These are phyloP conservation scores for Conopomorpha cramerella DNA, from an alignment of 1,140 invertebrate genomes.

Conservation along the genomic window DNA sequence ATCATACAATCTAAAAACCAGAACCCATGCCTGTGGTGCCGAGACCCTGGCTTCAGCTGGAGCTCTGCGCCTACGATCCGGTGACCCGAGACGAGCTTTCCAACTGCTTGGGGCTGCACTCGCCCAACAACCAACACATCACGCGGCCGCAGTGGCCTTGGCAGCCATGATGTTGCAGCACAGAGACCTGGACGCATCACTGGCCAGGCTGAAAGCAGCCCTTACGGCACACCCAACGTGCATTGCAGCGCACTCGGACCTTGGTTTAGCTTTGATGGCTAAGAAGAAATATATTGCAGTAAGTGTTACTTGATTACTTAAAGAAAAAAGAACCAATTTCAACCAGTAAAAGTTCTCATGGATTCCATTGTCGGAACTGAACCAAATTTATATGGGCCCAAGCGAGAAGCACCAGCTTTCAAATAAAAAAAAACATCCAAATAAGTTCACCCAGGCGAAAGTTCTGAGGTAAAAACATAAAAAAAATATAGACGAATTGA, in stretches of 20 bases:
- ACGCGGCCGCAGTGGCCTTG: conserved; percentile 34
- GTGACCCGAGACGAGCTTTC: conserved; percentile 38
- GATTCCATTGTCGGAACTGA: no score
- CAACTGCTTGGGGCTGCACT: conserved; percentile 38
- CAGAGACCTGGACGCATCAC: conserved; percentile 29
- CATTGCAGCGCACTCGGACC: conserved; percentile 36
- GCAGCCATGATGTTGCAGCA: conserved; percentile 50
- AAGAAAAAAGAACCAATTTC: no score
- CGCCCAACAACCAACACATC: conserved; percentile 35
- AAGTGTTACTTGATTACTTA: no score
- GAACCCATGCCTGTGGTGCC: conserved; percentile 28
- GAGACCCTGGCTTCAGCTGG: conserved; percentile 45
- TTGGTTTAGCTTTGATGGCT: conserved; percentile 33
- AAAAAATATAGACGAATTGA: no score
- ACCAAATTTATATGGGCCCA: no score
- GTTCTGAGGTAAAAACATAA: no score
- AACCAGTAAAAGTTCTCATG: no score
- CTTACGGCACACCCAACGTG: conserved; percentile 34
- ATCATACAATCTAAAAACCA: no score
- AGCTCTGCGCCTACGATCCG: conserved; percentile 26
- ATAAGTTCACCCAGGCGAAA: no score
- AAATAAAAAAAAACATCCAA: no score
- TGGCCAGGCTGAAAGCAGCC: conserved; percentile 37
- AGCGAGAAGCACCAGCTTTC: no score
- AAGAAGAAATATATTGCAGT: conserved; percentile 50